Base-by-base conservation (phyloP, 1,140 invertebrate species). In the Lepeophtheirus salmonis region DNA sequence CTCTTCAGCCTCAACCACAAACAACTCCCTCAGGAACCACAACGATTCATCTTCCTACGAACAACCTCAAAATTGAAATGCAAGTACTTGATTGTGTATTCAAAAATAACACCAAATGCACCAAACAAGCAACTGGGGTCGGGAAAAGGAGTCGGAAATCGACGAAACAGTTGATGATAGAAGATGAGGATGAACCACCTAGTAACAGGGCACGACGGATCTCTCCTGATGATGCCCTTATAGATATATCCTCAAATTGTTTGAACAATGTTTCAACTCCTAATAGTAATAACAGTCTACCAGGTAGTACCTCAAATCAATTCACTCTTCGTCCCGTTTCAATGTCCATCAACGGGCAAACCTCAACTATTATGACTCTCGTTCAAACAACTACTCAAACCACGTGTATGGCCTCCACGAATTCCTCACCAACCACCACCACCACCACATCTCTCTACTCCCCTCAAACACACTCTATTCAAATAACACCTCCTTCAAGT, bases 1-100 rank as follows among this genome's bases (percentile, higher is more conserved):
- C n/a, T n/a, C 18, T n/a, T 13, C 12, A 10, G 14, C 26, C 14
- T 17, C 51, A 25, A 21, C 22, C 12, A 23, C 23, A 18, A 21
- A 41, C 30, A 1, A 59, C 30, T 2, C 30, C 50, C 30, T 41
- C 57, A 17, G 30, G 50, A 16, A 41, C 30, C 26, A 59, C 30
- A 3, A 22, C 50, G 30, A 50, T 59, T 23, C 57, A 59, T 10
- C 26, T 59, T 2, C 57, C 57, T 14, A 55, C 50, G 3, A 26
- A 17, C 16, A 59, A 62, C 16, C 14, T 59, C 25, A 60, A 26
- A 49, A 6, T 62, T 16, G 61, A 59, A 49, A 62, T 62, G 61
- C 23, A 59, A 18, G 55, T 59, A 13, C 17, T 16, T 16, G 21
- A 16, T 16, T 52, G 16, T 22, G 14, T 10, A 25, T 13, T 21